Base-by-base conservation (phyloP, 2,797 vertebrate species). In the Hozukius guyotensis region DNA sequence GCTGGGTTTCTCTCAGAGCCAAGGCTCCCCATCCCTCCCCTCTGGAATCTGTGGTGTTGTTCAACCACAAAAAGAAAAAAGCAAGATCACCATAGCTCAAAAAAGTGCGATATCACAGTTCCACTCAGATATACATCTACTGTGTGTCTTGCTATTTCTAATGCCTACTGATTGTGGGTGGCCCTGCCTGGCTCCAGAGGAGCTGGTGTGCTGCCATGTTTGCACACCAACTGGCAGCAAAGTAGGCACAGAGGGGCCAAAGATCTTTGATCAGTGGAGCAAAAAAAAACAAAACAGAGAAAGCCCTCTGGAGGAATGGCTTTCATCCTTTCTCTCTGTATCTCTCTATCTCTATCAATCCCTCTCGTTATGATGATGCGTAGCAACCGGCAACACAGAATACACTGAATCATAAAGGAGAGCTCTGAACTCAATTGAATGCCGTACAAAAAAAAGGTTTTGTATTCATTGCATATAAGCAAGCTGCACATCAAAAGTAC, bases 251-350 rank as follows among this genome's bases (percentile, higher is more conserved):
- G 60, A 85, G 56, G 68, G 77, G 72, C 69, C 74, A 77, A 81
- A 81, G 65, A 88, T 86, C 75, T 93, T 89, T 90, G 85, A 91
- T 92, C 84, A 83, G 71, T 72, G 64, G 69, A 81, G 78, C 75
- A 84, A 80, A 79, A 78, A 52, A 56, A 56, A n/a, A 20, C 18
- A 49, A 38, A 69, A 70, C 53, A 82, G 77, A 85, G 78, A 80
- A 83, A 82, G 74, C 65, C 77, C 85, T 85, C 70, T 77, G 70
- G 65, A 82, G 83, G 77, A 89, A 88, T 67, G 53, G 52, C 88
- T 93, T 90, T 91, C 78, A 92, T 91, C 72, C 60, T 68, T 65
- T 82, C 62, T 82, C 34, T 69, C 62, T 78, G 56, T 86, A 62
- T 81, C 78, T 79, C 49, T 89, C 62, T 24, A 72, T 90, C 68